Evolutionary conservation across 2,888 invertebrate species (phyloP), one percentile per base, ranked within the genome.

Genomic region (Willowsia nigromaculata): DNA sequence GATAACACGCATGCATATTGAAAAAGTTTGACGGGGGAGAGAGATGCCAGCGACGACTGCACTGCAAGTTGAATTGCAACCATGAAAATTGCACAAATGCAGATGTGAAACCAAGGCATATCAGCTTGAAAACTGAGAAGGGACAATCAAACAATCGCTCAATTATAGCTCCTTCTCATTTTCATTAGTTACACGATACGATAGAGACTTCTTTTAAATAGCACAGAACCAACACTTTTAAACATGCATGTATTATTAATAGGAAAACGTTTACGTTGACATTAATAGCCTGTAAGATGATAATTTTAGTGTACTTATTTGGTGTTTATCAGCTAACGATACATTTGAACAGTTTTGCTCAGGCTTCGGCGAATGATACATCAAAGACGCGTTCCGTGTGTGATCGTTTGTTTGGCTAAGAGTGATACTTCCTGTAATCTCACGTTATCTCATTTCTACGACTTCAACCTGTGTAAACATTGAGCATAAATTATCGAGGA

Each of bases 81-180:
- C 80, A 40, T 80, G 80, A 80, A 80, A 80, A 59, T 80, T 37
- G 59, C 33, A 76, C 27, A 80, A 80, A 80, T 76, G 76, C 76
- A 50, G 30, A 50, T 27, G 53, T 11, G 33, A 76, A 76, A 53
- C 50, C 15, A 50, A 76, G 15, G 22, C 25, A 62, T n/a, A 50
- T 53, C 9, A 50, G n/a, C 47, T 47, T 76, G 50, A 30, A 47
- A 76, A 53, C 50, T 76, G 50, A 50, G 50, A 76, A 50, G 76
- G 59, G 56, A 59, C 56, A 40, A 59, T n/a, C 74, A 76, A 15
- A 80, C 59, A 80, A 80, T 80, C 37, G n/a, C 18, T 80, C 80
- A 80, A 80, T 80, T 80, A 80, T 37, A 59, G 33, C 1, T 9
- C n/a, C 1, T 25, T 37, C 50, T 50, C 30, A 76, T 59, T 80